phyloP scores from a whole-genome alignment of 2,113 vertebrate genomes.

The Melanostigma gelatinosum region DNA sequence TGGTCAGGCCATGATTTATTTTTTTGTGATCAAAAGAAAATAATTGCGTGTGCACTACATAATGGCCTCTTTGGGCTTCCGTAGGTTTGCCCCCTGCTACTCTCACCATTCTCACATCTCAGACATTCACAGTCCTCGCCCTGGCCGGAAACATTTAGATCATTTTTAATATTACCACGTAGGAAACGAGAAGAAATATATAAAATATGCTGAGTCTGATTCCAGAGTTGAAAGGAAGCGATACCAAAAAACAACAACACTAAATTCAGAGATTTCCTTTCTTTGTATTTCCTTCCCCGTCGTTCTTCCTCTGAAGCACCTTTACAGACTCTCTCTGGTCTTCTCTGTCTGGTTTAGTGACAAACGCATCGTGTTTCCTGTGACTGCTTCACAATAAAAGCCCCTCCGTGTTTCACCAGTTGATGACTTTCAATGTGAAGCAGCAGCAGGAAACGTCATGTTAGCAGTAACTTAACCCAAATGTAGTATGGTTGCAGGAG shows the following conservation, averaged over 20 bases:
- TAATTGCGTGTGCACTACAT: too few species aligned
- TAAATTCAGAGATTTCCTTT: constrained; percentile 4
- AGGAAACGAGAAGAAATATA: background rate
- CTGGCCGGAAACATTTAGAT: background rate
- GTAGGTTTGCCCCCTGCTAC: background rate
- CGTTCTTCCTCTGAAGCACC: background rate
- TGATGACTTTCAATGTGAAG: background rate
- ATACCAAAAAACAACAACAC: background rate
- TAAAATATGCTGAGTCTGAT: background rate
- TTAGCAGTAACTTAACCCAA: background rate
- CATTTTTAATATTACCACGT: background rate
- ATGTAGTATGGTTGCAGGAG: background rate
- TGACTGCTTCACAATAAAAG: background rate
- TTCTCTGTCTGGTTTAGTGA: background rate
- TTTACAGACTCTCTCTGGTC: background rate
- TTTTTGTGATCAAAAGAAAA: constrained; percentile 1
- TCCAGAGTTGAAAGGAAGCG: background rate
- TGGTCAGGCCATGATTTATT: background rate
- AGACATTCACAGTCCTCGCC: too few species aligned
- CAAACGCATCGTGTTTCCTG: background rate
- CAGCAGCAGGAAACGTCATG: background rate
- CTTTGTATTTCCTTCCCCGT: background rate
- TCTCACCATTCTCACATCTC: too few species aligned
- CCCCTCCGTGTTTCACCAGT: background rate
- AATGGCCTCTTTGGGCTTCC: background rate